phyloP scores from a whole-genome alignment of 2,888 invertebrate genomes.

The Zygothrica quintamaculata region DNA sequence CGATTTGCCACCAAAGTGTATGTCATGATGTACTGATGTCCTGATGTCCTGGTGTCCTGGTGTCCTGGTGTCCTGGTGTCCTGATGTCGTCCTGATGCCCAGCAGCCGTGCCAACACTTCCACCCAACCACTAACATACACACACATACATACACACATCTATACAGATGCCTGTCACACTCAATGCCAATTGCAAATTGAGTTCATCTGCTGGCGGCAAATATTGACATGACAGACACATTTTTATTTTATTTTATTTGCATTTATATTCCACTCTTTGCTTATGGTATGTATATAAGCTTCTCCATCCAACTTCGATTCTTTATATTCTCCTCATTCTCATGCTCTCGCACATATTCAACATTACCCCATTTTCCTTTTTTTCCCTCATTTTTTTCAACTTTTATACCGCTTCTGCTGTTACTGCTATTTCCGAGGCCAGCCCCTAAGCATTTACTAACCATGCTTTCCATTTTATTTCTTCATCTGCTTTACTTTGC shows the following conservation, averaged over 20 bases:
- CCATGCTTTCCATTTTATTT: slow-evolving; percentile 48
- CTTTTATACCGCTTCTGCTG: slow-evolving; percentile 51
- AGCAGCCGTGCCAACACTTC: slow-evolving; percentile 27
- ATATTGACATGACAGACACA: slow-evolving; percentile 82
- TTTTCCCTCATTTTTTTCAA: slow-evolving; percentile 24
- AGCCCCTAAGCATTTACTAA: slow-evolving; percentile 56
- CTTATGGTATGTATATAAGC: slow-evolving; percentile 28
- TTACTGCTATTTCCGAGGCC: slow-evolving; percentile 35
- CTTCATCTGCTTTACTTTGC: slow-evolving; percentile 36
- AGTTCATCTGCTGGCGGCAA: slow-evolving; percentile 81
- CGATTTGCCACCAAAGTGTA: slow-evolving; percentile 77
- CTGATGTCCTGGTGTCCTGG: no score
- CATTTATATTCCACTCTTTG: slow-evolving; percentile 74
- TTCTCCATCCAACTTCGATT: slow-evolving; percentile 9
- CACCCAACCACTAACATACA: slow-evolving; percentile 11
- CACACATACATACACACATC: slow-evolving; percentile 7
- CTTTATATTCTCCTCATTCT: background rate
- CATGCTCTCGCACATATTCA: slow-evolving; percentile 9
- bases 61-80: slow-evolving; percentile 43
- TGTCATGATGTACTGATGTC: slow-evolving; percentile 43
- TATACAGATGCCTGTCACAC: slow-evolving; percentile 56
- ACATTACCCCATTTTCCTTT: background rate
- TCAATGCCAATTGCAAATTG: slow-evolving; percentile 79
- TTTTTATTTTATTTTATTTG: slow-evolving; percentile 81
- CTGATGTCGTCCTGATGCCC: slow-evolving; percentile 14